phyloP scores from a whole-genome alignment of 92 coral and sea anemone genomes.

The Porites evermanni region DNA sequence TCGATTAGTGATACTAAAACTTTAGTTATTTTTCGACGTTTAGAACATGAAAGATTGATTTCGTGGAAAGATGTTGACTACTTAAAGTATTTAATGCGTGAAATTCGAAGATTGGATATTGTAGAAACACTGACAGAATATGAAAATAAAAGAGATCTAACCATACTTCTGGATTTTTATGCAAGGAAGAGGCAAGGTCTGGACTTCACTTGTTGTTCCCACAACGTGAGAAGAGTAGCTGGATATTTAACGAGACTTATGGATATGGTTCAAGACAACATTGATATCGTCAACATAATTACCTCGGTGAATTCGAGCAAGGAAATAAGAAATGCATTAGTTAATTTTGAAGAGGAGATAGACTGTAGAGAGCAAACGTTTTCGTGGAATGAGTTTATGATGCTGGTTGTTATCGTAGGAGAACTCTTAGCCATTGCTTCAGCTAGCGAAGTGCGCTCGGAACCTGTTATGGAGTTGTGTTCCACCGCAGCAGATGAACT shows the following conservation, averaged over 20 bases:
- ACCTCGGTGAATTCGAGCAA: conserved; percentile 1
- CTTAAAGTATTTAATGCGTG: not conserved
- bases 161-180: conserved; percentile 15
- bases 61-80: conserved; percentile 12
- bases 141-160: conserved; percentile 2
- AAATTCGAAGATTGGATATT: not conserved
- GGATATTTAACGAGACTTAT: not conserved
- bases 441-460: not conserved
- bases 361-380: not conserved
- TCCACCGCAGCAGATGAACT: not conserved
- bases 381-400: conserved; percentile 2
- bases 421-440: not conserved
- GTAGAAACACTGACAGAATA: not conserved
- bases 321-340: not conserved
- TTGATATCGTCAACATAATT: not conserved
- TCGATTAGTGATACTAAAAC: not conserved
- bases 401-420: conserved; percentile 4
- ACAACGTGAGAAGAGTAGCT: not conserved
- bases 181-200: not conserved
- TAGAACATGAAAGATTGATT: not conserved
- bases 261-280: not conserved
- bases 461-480: conserved; percentile 1
- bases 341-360: not conserved
- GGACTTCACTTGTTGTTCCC: not conserved
- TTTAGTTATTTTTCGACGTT: not conserved